These are phyloP conservation scores for Bufo bufo DNA, from an alignment of 2,113 vertebrate species.

Conservation along the genomic window DNA sequence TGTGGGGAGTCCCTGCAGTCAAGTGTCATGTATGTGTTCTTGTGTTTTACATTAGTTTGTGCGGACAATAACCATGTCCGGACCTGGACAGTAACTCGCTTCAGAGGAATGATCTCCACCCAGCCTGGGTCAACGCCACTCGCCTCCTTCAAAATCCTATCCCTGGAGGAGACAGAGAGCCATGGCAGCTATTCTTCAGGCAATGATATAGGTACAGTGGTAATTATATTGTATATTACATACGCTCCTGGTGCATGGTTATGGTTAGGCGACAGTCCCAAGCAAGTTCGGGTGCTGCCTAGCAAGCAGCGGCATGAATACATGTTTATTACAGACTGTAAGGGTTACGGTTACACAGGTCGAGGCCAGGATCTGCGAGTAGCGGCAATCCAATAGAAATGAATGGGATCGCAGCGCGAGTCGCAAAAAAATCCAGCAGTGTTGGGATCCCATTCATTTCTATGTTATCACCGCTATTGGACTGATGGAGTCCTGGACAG, in stretches of 20 bases:
- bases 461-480: too few species aligned
- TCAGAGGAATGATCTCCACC: constrained; percentile 97
- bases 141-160: constrained; percentile 95
- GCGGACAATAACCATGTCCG: constrained; percentile 97
- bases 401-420: too few species aligned
- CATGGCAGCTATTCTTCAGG: constrained; percentile 93
- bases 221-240: not conserved
- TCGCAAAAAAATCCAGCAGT: too few species aligned
- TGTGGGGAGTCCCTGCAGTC: not conserved
- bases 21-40: not conserved
- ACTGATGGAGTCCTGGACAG: too few species aligned
- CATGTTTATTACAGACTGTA: too few species aligned
- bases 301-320: too few species aligned
- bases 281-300: not conserved
- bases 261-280: not conserved
- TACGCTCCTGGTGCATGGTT: constrained; percentile 16
- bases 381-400: too few species aligned
- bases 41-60: constrained; percentile 76
- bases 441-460: too few species aligned
- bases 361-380: too few species aligned
- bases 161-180: constrained; percentile 93
- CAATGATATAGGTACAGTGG: constrained; percentile 87
- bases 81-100: constrained; percentile 95
- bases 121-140: constrained; percentile 95
- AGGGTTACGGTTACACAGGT: too few species aligned